Evolutionary conservation across 1,140 invertebrate genomes (phyloP).

Genomic region (Trypoxylus dichotomus): DNA sequence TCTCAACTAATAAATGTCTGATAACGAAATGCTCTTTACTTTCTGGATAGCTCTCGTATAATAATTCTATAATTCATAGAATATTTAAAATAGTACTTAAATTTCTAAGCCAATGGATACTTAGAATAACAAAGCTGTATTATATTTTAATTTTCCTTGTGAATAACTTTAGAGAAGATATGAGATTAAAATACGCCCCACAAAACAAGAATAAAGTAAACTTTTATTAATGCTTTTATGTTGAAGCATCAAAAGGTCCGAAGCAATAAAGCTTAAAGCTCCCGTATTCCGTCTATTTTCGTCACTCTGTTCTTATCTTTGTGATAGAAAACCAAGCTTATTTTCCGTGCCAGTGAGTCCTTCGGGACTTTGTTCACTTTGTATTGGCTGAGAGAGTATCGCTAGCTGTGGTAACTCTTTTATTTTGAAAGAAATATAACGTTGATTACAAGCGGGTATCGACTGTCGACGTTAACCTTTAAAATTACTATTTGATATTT

Average conservation of each 20-base stretch:
- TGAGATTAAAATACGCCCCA: not conserved
- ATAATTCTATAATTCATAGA: too few species aligned
- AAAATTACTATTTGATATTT: slow-evolving; percentile 16
- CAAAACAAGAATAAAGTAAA: not conserved
- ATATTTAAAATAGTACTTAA: too few species aligned
- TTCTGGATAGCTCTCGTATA: too few species aligned
- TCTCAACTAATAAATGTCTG: too few species aligned
- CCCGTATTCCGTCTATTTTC: not conserved
- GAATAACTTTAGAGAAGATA: not conserved
- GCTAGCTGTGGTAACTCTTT: not conserved
- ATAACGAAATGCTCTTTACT: too few species aligned
- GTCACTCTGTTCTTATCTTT: slow-evolving; percentile 21
- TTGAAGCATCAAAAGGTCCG: not conserved
- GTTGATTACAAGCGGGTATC: not conserved
- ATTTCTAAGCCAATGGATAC: too few species aligned
- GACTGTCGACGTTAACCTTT: not conserved
- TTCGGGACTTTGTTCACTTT: slow-evolving; percentile 21
- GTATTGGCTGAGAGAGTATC: slow-evolving; percentile 14
- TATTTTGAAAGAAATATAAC: not conserved
- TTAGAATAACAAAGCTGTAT: not conserved
- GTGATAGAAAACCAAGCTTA: slow-evolving; percentile 23
- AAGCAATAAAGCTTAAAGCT: slow-evolving; percentile 18
- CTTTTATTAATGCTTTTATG: slow-evolving; percentile 13
- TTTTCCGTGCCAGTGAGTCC: slow-evolving; percentile 13
- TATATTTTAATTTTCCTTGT: not conserved